phyloP scores from a whole-genome alignment of 2,113 vertebrate genomes.

The Podarcis muralis region DNA sequence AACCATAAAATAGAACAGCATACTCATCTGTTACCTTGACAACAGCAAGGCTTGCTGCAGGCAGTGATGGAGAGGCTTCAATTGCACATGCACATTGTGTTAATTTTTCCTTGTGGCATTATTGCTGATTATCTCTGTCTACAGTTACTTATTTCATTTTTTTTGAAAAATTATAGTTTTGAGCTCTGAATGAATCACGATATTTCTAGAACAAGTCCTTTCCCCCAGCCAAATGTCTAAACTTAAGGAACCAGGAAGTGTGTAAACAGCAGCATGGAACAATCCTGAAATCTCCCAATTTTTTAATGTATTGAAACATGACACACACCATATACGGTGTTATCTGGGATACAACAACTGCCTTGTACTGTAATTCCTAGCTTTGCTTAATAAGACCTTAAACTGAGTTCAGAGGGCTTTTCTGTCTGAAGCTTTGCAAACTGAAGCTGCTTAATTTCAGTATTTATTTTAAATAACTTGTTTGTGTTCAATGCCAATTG shows the following conservation, averaged over 20 bases:
- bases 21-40: conserved; percentile 63
- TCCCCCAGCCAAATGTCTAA: background rate
- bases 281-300: background rate
- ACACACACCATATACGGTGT: background rate
- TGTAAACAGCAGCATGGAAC: background rate
- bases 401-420: background rate
- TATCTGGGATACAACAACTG: background rate
- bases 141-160: background rate
- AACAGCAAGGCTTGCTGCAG: conserved; percentile 48
- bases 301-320: background rate
- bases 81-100: background rate
- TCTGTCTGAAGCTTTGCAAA: background rate
- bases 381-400: background rate
- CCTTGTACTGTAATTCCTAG: background rate
- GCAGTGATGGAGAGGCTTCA: conserved; percentile 13
- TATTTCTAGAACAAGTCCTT: background rate
- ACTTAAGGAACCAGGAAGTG: background rate
- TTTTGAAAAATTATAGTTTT: background rate
- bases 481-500: background rate
- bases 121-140: background rate
- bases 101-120: conserved; percentile 9
- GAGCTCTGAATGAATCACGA: background rate
- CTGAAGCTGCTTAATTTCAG: background rate
- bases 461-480: background rate
- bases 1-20: conserved; percentile 26